Base-by-base conservation (phyloP, 2,797 vertebrate species). In the Mastacembelus armatus region DNA sequence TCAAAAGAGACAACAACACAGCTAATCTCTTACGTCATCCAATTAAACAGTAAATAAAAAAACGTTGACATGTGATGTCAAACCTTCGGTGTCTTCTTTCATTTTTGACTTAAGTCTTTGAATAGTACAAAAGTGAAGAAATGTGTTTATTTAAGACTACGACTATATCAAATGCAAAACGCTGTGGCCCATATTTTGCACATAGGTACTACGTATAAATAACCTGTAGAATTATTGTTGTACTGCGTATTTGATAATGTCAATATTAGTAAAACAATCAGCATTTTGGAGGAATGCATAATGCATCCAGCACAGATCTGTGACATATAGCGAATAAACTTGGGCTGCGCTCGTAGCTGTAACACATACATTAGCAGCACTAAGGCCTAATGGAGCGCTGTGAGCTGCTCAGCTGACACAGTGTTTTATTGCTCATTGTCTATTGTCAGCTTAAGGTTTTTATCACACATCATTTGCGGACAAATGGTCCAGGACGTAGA, bases 381-480 rank as follows among this genome's bases (percentile, higher is more conserved):
- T 2, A 1, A 24, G 29, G 42, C 40, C n/a, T 66, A 66, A 79
- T 71, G 71, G 57, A 66, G 71, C 71, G n/a, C 51, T 16, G 51
- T 21, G 44, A 35, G 65, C 45, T 9, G 29, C 29, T 39, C 27
- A 27, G 65, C 51, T 29, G 26, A 58, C 32, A 27, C 59, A 45
- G 38, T 38, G 51, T 63, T 65, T 57, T 43, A 65, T 58, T 29
- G 18, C 49, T 74, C 64, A 35, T 26, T 27, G 45, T 58, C 18
- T 16, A 1, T 27, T 67, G 32, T 63, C 48, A 39, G 42, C 61
- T 64, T 45, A 26, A 76, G 33, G 50, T 69, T 68, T 64, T 32
- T 58, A 49, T 40, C 70, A 62, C n/a, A 75, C 69, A 6, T 44
- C 72, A 79, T 81, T 85, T 79, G 70, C 62, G 59, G 50, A 68